These are phyloP conservation scores for Eledone cirrhosa DNA, from an alignment of 2,888 invertebrate species.

Conservation along the genomic window DNA sequence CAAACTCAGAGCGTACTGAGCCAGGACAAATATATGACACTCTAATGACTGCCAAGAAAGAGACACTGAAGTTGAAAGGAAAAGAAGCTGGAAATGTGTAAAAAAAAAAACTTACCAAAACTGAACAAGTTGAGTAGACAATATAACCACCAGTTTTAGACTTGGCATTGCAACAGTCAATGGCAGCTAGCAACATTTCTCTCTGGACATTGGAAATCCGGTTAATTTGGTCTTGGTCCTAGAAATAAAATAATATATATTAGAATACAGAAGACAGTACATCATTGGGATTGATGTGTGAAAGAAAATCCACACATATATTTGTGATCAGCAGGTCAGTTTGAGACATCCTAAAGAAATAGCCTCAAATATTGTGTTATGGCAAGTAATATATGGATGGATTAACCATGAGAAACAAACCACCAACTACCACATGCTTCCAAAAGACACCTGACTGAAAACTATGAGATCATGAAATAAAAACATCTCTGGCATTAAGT, in stretches of 20 bases:
- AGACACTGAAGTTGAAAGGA: too few relatives aligned
- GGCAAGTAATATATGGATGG: too few relatives aligned
- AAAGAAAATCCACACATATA: neutral
- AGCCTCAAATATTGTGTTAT: too few relatives aligned
- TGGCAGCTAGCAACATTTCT: conserved; percentile 91
- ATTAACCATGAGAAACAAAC: too few relatives aligned
- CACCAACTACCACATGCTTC: too few relatives aligned
- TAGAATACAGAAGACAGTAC: neutral
- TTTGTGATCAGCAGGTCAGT: neutral
- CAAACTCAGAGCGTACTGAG: too few relatives aligned
- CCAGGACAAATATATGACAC: too few relatives aligned
- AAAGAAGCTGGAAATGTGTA: too few relatives aligned
- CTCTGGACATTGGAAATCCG: conserved; percentile 92
- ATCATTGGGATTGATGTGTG: neutral
- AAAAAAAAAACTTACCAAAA: conserved; percentile 72
- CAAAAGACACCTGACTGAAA: too few relatives aligned
- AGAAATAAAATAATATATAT: conserved; percentile 15
- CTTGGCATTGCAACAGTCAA: conserved; percentile 92
- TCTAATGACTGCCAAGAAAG: too few relatives aligned
- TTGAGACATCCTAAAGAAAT: neutral
- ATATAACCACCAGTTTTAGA: conserved; percentile 92
- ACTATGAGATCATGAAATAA: too few relatives aligned
- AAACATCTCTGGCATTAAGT: too few relatives aligned
- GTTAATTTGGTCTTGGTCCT: conserved; percentile 86
- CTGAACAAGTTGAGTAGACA: conserved; percentile 98